These are phyloP conservation scores for Mythimna pallens DNA, from an alignment of 2,888 invertebrate genomes.

Conservation along the genomic window DNA sequence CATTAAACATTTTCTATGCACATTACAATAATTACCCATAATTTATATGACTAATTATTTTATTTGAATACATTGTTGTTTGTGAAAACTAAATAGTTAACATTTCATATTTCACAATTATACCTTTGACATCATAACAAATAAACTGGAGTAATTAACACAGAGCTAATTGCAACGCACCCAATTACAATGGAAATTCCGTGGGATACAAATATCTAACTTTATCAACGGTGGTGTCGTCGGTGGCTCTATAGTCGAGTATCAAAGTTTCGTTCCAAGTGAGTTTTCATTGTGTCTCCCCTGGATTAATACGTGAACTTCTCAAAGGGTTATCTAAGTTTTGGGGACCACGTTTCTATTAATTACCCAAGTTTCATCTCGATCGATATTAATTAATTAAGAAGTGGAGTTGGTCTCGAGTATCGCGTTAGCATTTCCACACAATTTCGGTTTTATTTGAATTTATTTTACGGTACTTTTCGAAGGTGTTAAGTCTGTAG, in stretches of 20 bases:
- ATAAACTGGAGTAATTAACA: constrained; percentile 49
- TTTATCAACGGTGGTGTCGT: constrained; percentile 64
- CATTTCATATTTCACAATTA: constrained; percentile 34
- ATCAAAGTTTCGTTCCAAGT: constrained; percentile 71
- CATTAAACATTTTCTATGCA: background rate
- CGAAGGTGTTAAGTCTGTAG: constrained; percentile 46
- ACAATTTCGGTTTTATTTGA: constrained; percentile 42
- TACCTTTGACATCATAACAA: constrained; percentile 20
- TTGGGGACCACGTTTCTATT: constrained; percentile 86
- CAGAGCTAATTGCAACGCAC: constrained; percentile 52
- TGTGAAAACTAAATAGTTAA: constrained; percentile 23
- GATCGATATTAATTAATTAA: constrained; percentile 87
- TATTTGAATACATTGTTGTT: background rate
- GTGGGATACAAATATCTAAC: constrained; percentile 62
- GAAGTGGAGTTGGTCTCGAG: constrained; percentile 70
- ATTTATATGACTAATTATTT: constrained; percentile 15
- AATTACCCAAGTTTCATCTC: constrained; percentile 83
- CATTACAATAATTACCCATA: background rate
- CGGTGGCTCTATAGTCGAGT: constrained; percentile 70
- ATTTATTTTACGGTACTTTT: constrained; percentile 49
- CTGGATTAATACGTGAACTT: constrained; percentile 87
- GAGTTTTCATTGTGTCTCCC: constrained; percentile 84
- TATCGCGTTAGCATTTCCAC: constrained; percentile 49
- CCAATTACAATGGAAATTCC: constrained; percentile 52
- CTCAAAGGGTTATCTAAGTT: constrained; percentile 87